Base-by-base conservation (phyloP, 2,888 invertebrate genomes). In the Odontocolon sp. region DNA sequence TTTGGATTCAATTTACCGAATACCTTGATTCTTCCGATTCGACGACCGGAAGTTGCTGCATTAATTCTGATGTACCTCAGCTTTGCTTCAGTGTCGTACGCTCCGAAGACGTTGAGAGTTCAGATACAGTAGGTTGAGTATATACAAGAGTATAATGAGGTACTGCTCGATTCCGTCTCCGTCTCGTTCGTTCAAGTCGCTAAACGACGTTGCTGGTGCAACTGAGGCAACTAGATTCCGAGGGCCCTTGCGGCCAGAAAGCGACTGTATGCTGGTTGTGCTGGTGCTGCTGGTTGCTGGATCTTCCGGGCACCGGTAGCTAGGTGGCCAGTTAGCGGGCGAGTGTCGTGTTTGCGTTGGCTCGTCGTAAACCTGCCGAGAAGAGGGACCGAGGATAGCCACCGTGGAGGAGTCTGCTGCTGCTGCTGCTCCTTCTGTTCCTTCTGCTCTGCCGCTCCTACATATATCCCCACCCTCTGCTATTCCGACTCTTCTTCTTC, bases 281-380 rank as follows among this genome's bases (percentile, higher is more conserved):
- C n/a, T n/a, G n/a, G n/a, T n/a, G n/a, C n/a, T n/a, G n/a, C n/a
- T n/a, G n/a, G n/a, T n/a, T 33, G 57, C 57, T 57, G 57, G 45
- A 31, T 61, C 67, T 68, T 38, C 77, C 81, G 75, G 80, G 81
- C 82, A 82, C 82, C 86, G 83, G 88, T 87, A 88, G 88, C 88
- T 87, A 85, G 87, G 85, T 85, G 85, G 85, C 85, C 85, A 87
- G 88, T 87, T 88, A 88, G 86, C 84, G 84, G 83, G 80, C 80
- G 82, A 85, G 85, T 84, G 87, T 87, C 86, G 85, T 86, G 86
- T 87, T 87, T 87, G 83, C 86, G 84, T 85, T 86, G 84, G 84
- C 86, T 88, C 86, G 83, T 86, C 87, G 87, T 87, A 88, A 88
- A 87, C 86, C 84, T 85, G 85, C 82, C 84, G 81, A 77, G 81